These are phyloP conservation scores for Psilopsiagon aurifrons DNA, from an alignment of 2,113 vertebrate genomes.

Conservation along the genomic window DNA sequence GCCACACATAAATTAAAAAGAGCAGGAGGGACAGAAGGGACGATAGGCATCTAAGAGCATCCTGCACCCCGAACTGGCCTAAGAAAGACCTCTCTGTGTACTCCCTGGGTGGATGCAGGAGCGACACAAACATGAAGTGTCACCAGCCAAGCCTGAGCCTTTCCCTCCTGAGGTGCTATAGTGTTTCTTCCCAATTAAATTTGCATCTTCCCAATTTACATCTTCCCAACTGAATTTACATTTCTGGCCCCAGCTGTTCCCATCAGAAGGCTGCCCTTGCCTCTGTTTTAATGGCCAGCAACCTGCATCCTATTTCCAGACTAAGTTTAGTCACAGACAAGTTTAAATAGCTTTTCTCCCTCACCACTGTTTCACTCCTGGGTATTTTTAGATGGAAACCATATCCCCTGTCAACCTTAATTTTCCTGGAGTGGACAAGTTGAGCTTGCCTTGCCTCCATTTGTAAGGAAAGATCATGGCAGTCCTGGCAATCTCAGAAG, in stretches of 20 bases:
- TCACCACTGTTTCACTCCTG: not conserved
- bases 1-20: not conserved
- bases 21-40: not conserved
- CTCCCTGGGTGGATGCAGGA: not conserved
- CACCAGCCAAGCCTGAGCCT: not conserved
- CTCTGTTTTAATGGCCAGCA: not conserved
- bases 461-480: not conserved
- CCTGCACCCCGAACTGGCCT: not conserved
- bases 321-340: conserved; percentile 41
- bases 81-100: not conserved
- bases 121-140: not conserved
- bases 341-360: conserved; percentile 42
- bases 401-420: not conserved
- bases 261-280: not conserved
- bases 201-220: not conserved
- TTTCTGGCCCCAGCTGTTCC: not conserved
- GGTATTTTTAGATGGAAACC: conserved; percentile 59
- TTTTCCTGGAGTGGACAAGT: not conserved
- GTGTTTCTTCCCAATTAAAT: not conserved
- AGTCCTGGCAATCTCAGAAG: not conserved
- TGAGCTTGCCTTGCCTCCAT: not conserved
- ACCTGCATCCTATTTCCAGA: conserved; percentile 21
- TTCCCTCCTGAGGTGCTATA: not conserved
- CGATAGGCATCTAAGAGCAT: not conserved
- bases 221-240: not conserved